phyloP scores from a whole-genome alignment of 2,888 invertebrate genomes.

The Dryobotodes eremita region DNA sequence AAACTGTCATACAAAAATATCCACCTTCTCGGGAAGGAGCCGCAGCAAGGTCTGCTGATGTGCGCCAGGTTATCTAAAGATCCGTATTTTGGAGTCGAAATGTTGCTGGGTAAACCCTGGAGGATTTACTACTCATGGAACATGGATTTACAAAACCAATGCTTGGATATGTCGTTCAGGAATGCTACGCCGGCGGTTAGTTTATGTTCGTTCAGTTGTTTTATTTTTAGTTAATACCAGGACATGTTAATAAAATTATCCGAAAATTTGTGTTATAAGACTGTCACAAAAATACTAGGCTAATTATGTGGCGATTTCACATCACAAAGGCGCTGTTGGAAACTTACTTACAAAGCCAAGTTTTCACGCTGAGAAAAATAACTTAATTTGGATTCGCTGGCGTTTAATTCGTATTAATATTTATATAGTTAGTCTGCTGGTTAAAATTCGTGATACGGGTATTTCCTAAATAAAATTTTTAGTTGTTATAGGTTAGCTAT shows the following conservation, averaged over 20 bases:
- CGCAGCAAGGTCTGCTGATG: not conserved
- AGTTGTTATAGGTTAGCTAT: too few species aligned
- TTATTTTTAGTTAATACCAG: not conserved
- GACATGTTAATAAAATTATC: not conserved
- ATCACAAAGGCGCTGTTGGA: not conserved
- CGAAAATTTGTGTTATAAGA: not conserved
- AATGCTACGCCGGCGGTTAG: constrained; percentile 77
- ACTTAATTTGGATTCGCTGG: too few species aligned
- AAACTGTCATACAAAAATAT: rapidly evolving
- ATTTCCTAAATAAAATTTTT: too few species aligned
- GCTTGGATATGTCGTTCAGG: constrained; percentile 79
- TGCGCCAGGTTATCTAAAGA: constrained; percentile 73
- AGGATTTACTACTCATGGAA: constrained; percentile 83
- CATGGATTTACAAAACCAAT: constrained; percentile 73
- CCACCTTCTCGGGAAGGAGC: rapidly evolving
- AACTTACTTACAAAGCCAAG: not conserved
- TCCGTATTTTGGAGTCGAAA: constrained; percentile 79
- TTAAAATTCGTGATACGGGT: not conserved
- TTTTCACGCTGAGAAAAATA: not conserved
- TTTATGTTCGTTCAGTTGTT: constrained; percentile 8
- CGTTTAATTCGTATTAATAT: too few species aligned
- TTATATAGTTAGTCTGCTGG: not conserved
- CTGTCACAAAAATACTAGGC: not conserved
- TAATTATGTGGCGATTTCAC: not conserved
- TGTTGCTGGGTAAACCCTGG: constrained; percentile 79